phyloP scores from a whole-genome alignment of 2,113 vertebrate genomes.

The Zapus hudsonius region DNA sequence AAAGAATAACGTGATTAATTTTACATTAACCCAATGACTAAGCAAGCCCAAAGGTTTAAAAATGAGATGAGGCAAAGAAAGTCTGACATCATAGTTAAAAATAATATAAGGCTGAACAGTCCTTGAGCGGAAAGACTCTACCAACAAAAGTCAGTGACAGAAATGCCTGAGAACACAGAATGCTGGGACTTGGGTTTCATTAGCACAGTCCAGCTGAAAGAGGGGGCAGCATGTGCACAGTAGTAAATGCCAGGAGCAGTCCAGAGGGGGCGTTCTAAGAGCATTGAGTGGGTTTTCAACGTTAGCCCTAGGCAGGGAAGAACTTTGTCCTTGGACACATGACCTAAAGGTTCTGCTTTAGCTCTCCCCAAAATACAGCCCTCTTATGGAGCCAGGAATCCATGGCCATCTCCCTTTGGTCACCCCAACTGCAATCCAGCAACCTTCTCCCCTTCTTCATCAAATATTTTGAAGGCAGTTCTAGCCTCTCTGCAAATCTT shows the following conservation, averaged over 20 bases:
- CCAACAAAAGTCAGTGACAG: neutral
- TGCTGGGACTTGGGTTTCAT: neutral
- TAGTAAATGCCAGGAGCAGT: neutral
- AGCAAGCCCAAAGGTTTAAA: conserved; percentile 13
- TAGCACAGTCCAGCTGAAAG: neutral
- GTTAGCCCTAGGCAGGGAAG: neutral
- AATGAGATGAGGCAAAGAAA: neutral
- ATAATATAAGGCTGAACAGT: neutral
- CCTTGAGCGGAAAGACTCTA: conserved; percentile 39
- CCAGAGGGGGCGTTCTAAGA: neutral
- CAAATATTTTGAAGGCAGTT: neutral
- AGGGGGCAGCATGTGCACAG: neutral
- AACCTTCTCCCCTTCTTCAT: neutral
- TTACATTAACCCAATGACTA: conserved; percentile 40
- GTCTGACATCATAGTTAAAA: neutral
- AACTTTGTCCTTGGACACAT: neutral
- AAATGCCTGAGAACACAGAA: neutral
- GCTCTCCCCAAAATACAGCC: neutral
- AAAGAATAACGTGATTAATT: conserved; percentile 23
- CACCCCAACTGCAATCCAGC: neutral
- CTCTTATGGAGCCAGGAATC: neutral
- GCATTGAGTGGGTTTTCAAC: neutral
- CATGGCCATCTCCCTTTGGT: too few species aligned
- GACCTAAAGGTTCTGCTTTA: neutral
- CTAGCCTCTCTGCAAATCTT: neutral